Evolutionary conservation across 2,888 invertebrate genomes (phyloP), one percentile per base, ranked within the genome.

Genomic region (Schizotus pectinicornis): DNA sequence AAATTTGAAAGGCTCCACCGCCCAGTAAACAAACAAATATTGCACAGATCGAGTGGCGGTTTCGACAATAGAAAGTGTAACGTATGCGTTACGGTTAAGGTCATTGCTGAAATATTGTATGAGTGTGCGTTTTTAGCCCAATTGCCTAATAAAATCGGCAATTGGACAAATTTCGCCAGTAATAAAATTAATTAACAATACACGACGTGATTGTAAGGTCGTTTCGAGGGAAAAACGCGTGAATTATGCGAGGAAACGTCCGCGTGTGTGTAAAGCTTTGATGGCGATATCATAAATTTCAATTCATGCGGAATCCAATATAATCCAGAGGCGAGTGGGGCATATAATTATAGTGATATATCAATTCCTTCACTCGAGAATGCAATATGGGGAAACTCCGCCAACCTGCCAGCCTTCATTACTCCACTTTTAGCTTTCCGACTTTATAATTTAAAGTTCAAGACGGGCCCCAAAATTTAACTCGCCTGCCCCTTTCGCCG

Each of bases 301-400:
- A 39, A 47, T 57, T 43, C 42, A 47, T 32, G 51, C 42, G 52
- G 47, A 52, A 57, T 57, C 57, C 52, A 57, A 57, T 43, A 32
- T 52, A 47, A 46, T 41, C 33, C 34, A 57, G 52, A 57, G 32
- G 57, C 47, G 52, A 52, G 47, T 45, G 52, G 51, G 47, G 41
- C 52, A 52, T 52, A 57, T 52, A 57, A 57, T 57, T 57, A 47
- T 52, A 32, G 47, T 47, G 52, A 57, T 57, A 52, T 47, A 57
- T 57, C 47, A 57, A 52, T 57, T 52, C 52, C 36, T 57, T 55
- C 55, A 49, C 42, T 48, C 39, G 47, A 47, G 57, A 52, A 57
- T 57, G 57, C 47, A 57, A 50, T 56, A 56, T 55, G 37, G 34
- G 45, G 32, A 38, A 55, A 50, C 33, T 56, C 56, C 35, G 52